phyloP scores from a whole-genome alignment of 2,113 vertebrate genomes.

The Thamnophis sirtalis region DNA sequence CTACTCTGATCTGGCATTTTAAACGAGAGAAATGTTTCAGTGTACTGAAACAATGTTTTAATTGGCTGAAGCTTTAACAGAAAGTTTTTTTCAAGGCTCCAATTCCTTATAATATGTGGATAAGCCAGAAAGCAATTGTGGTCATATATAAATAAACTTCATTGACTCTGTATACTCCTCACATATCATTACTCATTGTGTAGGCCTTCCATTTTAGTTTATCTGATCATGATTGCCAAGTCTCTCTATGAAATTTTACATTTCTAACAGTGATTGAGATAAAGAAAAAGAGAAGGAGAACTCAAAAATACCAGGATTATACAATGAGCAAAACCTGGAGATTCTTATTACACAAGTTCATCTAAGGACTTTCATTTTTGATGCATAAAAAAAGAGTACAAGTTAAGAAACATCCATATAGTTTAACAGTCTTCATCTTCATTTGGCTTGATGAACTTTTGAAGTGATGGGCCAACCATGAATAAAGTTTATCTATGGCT shows the following conservation, averaged over 20 bases:
- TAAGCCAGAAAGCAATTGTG: background rate
- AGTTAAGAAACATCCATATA: background rate
- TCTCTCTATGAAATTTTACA: background rate
- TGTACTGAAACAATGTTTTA: background rate
- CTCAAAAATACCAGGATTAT: background rate
- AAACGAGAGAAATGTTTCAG: background rate
- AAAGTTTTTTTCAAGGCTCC: background rate
- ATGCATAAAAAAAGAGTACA: background rate
- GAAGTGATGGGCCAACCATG: background rate
- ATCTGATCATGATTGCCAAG: background rate
- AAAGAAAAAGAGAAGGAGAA: background rate
- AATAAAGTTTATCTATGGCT: background rate
- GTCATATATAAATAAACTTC: background rate
- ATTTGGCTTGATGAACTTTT: background rate
- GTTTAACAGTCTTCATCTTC: background rate
- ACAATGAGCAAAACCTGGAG: background rate
- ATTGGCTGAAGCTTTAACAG: background rate
- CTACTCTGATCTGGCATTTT: background rate
- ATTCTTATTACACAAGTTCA: background rate
- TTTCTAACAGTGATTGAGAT: background rate
- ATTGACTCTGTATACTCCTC: background rate
- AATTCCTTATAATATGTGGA: background rate
- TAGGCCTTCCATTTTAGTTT: background rate
- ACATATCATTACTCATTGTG: background rate
- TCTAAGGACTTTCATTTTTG: background rate